Conservation (phyloP, 2,797 vertebrate genomes). For the Halcyon leucocephala region DNA sequence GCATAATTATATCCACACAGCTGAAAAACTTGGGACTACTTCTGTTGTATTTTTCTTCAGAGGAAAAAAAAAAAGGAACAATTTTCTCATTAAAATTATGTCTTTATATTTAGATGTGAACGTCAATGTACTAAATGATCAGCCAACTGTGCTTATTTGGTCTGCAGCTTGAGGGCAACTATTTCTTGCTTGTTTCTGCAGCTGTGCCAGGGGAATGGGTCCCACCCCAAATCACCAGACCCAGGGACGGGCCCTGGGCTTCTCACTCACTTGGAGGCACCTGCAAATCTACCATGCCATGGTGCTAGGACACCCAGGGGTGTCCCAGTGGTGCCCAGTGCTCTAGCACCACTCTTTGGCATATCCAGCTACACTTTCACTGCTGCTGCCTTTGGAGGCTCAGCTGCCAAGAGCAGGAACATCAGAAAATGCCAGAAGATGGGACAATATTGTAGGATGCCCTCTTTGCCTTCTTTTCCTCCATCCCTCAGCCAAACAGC, state of each 20-base stretch:
- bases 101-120: slow-evolving; percentile 67
- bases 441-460: not conserved
- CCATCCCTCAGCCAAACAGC: not conserved
- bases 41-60: slow-evolving; percentile 61
- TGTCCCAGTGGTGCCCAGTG: fast-evolving
- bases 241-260: not conserved
- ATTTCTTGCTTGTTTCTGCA: slow-evolving; percentile 60
- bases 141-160: slow-evolving; percentile 43
- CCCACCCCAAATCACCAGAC: not conserved
- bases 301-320: not conserved
- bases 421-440: not conserved
- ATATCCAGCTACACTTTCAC: not conserved
- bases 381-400: not conserved
- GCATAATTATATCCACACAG: slow-evolving; percentile 67
- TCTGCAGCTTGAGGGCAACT: slow-evolving; percentile 50
- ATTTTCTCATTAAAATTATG: slow-evolving; percentile 56
- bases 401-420: not conserved
- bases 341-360: not conserved
- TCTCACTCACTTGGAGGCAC: not conserved
- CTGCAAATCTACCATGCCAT: fast-evolving
- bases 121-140: slow-evolving; percentile 53
- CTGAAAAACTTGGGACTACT: slow-evolving; percentile 67
- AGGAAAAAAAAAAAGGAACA: slow-evolving; percentile 50
- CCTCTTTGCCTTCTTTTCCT: not conserved
- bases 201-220: not conserved